Evolutionary conservation across 2,113 vertebrate species (phyloP).

Genomic region (Myocastor coypus): DNA sequence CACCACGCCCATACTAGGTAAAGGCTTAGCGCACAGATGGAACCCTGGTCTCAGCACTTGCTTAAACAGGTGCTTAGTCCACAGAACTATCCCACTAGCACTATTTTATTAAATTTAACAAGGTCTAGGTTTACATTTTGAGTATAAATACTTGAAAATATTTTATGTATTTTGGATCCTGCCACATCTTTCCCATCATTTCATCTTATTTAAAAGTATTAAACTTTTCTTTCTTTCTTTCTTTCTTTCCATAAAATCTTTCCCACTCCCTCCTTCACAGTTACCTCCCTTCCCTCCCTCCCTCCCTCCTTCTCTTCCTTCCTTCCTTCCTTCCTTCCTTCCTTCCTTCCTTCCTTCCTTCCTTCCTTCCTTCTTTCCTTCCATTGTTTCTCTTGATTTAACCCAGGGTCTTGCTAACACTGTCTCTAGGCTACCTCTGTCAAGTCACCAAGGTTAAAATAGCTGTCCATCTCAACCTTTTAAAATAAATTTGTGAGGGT

Average conservation of each 20-base stretch:
- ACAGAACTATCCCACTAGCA: too few relatives aligned
- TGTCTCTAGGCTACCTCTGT: not conserved
- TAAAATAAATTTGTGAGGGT: not conserved
- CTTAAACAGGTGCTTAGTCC: too few relatives aligned
- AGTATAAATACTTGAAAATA: constrained; percentile 10
- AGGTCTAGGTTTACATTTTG: constrained; percentile 9
- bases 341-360: too few relatives aligned
- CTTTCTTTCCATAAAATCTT: too few relatives aligned
- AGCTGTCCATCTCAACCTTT: not conserved
- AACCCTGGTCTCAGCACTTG: too few relatives aligned
- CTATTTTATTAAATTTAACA: not conserved
- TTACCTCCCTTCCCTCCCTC: too few relatives aligned
- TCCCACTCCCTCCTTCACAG: too few relatives aligned
- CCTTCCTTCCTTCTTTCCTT: too few relatives aligned
- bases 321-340: too few relatives aligned
- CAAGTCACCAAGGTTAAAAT: not conserved
- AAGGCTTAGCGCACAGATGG: too few relatives aligned
- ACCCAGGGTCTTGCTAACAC: not conserved
- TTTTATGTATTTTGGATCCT: constrained; percentile 1
- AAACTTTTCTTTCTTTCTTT: not conserved
- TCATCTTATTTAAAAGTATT: constrained; percentile 44
- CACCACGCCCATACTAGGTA: too few relatives aligned
- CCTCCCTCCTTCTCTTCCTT: too few relatives aligned
- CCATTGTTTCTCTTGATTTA: not conserved
- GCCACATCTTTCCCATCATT: not conserved